Base-by-base conservation (phyloP, 2,113 vertebrate species). In the Junco hyemalis region DNA sequence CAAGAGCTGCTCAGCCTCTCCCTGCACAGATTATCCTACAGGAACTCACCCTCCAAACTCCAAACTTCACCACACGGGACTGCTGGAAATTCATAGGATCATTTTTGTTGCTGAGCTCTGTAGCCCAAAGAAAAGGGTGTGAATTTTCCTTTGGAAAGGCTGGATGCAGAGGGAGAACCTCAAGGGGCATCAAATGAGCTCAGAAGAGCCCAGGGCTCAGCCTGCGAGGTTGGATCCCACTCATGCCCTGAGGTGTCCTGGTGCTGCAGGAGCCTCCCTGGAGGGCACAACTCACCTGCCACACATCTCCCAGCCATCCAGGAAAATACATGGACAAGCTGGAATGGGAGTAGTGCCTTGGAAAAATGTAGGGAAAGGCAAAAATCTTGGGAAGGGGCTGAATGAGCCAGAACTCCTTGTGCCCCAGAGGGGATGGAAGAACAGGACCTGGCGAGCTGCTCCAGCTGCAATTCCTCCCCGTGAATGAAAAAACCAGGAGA, bases 401-500 rank as follows among this genome's bases (percentile, higher is more conserved):
- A 82, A 24, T 0, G 53, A 48, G 50, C 48, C 73, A 81, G 70
- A 5, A 11, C 38, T 50, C 8, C 69, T 28, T 8, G 64, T 42
- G 81, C 35, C 68, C 81, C 36, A 19, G 23, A n/a, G 47, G 63
- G 51, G 22, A 31, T 2, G 22, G 40, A 15, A 26, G 73, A 65
- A 53, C 6, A 11, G 92, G 79, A 88, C 76, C 76, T 65, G 47
- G 29, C 13, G 77, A 72, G 65, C 63, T 66, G 42, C 81, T 91
- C 83, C 93, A 87, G 86, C 82, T 85, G 96, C 72, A 82, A 38
- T 45, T 72, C 38, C 86, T 79, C 24, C 33, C 6, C 2, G 59
- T 0, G 68, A 92, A 96, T 96, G 84, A 78, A 94, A 72, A 96
- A 91, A 95, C 0, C 82, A 90, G 88, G 61, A 60, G 77, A 87